Evolutionary conservation across 2,113 vertebrate genomes (phyloP).

Genomic region (Clarias magur): DNA sequence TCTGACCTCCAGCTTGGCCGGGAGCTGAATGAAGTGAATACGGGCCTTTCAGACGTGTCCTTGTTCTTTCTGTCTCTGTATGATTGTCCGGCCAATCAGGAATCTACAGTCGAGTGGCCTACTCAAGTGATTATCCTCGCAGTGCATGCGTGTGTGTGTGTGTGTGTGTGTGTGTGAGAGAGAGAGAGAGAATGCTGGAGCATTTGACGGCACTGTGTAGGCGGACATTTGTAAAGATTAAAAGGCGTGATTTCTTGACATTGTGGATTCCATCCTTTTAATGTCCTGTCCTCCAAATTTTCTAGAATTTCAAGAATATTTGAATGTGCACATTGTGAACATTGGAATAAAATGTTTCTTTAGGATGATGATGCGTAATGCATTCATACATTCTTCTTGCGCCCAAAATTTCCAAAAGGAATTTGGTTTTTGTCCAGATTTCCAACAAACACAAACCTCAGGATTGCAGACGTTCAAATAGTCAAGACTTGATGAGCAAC

Average conservation of each 20-base stretch:
- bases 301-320: not conserved
- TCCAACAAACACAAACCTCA: not conserved
- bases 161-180: not conserved
- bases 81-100: not conserved
- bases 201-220: not conserved
- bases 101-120: not conserved
- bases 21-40: not conserved
- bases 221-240: conserved; percentile 8
- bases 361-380: not conserved
- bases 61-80: conserved; percentile 12
- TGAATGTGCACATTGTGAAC: too few species aligned
- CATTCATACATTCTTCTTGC: not conserved
- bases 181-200: not conserved
- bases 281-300: not conserved
- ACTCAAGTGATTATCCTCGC: conserved; percentile 23
- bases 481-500: not conserved
- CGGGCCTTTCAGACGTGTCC: not conserved
- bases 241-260: not conserved
- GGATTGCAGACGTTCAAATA: not conserved
- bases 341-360: not conserved
- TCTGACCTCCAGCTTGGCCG: not conserved
- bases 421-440: not conserved
- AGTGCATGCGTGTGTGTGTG: not conserved
- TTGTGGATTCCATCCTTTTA: not conserved
- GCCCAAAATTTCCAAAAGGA: not conserved